Percentiles rank a stretch among this genome's conserved stretches.
Conservation (phyloP, 2,888 invertebrate species). For the Rhamnusium bicolor region DNA sequence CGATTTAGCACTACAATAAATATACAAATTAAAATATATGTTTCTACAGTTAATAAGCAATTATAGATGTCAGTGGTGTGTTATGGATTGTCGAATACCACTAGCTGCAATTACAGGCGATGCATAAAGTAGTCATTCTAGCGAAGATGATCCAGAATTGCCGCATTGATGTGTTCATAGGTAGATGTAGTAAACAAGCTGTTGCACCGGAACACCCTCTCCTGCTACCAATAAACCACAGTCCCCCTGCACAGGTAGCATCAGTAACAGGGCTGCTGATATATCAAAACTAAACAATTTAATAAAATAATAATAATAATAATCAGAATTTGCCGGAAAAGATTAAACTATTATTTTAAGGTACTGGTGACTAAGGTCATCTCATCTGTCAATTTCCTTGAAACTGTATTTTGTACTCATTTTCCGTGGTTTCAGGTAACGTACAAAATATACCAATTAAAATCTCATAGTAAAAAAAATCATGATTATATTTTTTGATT, state of each 20-base stretch:
- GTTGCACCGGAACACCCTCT: conserved; percentile 66
- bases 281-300: no score
- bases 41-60: conserved; percentile 53
- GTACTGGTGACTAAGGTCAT: no score
- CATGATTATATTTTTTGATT: no score
- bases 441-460: no score
- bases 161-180: conserved; percentile 61
- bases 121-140: conserved; percentile 60
- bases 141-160: conserved; percentile 62
- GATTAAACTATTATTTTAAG: no score
- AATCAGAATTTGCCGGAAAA: no score
- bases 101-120: conserved; percentile 56
- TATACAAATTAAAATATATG: conserved; percentile 33
- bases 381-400: no score
- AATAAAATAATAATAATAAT: no score
- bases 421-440: no score
- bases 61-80: conserved; percentile 53
- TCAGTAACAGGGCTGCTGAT: no score
- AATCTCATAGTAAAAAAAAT: no score
- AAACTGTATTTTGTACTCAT: no score
- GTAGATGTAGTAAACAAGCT: conserved; percentile 67
- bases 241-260: conserved; percentile 18
- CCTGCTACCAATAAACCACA: conserved; percentile 22
- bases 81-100: conserved; percentile 53
- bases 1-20: conserved; percentile 3